phyloP scores from a whole-genome alignment of 2,113 vertebrate species.

The Platysternon megacephalum region DNA sequence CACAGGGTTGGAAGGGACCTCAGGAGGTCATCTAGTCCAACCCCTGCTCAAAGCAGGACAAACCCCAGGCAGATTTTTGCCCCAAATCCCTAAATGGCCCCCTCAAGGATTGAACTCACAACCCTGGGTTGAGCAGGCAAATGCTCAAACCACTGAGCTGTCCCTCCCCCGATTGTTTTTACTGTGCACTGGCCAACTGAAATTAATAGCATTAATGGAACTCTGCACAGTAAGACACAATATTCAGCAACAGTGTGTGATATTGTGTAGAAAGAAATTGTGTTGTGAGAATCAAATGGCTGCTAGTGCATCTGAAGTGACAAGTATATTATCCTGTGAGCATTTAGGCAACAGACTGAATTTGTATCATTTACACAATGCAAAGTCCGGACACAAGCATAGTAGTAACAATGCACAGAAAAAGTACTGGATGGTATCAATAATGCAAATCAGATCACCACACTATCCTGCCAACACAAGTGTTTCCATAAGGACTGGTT shows the following conservation, averaged over 20 bases:
- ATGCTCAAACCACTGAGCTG: too few relatives aligned
- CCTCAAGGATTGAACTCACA: too few relatives aligned
- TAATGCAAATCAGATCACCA: neutral
- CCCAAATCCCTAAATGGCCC: too few relatives aligned
- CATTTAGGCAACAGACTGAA: neutral
- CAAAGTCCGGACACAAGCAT: neutral
- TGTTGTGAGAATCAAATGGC: neutral
- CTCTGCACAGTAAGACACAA: neutral
- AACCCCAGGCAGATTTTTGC: too few relatives aligned
- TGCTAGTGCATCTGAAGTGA: neutral
- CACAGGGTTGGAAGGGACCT: too few relatives aligned
- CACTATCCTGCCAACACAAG: neutral
- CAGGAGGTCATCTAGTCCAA: too few relatives aligned
- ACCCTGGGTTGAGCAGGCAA: too few relatives aligned
- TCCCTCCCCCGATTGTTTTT: conserved; percentile 14
- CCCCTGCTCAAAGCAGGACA: too few relatives aligned
- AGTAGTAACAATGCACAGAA: neutral
- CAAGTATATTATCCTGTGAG: neutral
- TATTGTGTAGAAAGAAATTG: neutral
- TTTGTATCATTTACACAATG: neutral
- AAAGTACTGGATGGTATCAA: neutral
- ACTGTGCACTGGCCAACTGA: conserved; percentile 49
- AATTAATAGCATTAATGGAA: conserved; percentile 43
- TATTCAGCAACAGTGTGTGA: neutral
- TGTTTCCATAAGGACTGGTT: neutral